phyloP scores from a whole-genome alignment of 1,140 invertebrate genomes.

The Prorops nasuta region DNA sequence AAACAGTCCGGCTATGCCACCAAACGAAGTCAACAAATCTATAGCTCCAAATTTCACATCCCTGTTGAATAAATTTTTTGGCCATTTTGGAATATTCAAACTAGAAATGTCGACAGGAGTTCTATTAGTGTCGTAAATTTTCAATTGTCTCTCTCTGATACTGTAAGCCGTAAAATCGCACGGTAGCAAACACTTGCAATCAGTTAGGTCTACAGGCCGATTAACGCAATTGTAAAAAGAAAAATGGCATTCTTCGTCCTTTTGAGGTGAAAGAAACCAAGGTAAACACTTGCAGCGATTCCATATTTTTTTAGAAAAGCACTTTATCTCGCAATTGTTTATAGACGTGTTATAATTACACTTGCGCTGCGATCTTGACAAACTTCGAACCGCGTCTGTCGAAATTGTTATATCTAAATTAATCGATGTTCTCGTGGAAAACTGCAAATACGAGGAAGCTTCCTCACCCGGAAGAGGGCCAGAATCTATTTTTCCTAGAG shows the following conservation, averaged over 20 bases:
- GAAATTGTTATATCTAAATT: slow-evolving; percentile 6
- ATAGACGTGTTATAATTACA: slow-evolving; percentile 3
- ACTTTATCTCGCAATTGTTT: slow-evolving; percentile 9
- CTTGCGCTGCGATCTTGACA: slow-evolving; percentile 2
- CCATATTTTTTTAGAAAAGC: background rate
- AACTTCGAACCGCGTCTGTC: background rate
- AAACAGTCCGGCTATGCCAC: slow-evolving; percentile 73
- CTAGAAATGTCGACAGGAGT: background rate
- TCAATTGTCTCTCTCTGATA: background rate
- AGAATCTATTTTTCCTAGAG: background rate
- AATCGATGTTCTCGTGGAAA: background rate
- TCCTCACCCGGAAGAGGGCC: background rate
- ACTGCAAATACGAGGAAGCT: background rate
- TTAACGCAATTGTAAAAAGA: background rate
- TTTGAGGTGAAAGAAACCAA: slow-evolving; percentile 6
- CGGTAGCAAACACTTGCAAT: slow-evolving; percentile 17
- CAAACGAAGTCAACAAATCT: slow-evolving; percentile 66
- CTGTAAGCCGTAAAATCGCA: slow-evolving; percentile 19
- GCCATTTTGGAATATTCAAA: slow-evolving; percentile 54
- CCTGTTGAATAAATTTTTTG: slow-evolving; percentile 70
- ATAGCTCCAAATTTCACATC: slow-evolving; percentile 78
- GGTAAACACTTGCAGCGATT: slow-evolving; percentile 8
- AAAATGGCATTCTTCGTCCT: slow-evolving; percentile 3
- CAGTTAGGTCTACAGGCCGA: background rate
- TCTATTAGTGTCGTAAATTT: background rate